These are phyloP conservation scores for Phrynocephalus guinanensis DNA, from an alignment of 2,797 vertebrate genomes.

Conservation along the genomic window DNA sequence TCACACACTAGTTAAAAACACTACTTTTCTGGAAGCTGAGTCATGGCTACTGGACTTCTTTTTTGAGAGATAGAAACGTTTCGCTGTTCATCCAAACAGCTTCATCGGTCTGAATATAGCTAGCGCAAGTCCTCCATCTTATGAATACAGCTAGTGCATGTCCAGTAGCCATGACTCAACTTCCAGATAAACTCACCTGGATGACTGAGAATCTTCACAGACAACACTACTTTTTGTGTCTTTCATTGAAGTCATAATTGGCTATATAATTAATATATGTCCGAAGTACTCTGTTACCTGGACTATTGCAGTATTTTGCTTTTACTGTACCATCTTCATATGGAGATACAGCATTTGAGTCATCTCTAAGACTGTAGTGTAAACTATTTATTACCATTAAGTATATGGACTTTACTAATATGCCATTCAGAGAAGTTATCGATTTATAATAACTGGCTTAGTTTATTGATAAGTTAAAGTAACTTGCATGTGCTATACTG, in stretches of 20 bases:
- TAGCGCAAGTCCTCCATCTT: too few species aligned
- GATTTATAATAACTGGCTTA: neutral
- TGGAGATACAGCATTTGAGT: neutral
- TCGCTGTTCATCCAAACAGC: too few species aligned
- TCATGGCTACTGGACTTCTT: too few species aligned
- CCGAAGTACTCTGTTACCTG: neutral
- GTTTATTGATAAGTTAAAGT: rapidly evolving
- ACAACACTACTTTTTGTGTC: neutral
- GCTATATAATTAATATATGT: neutral
- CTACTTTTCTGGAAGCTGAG: neutral
- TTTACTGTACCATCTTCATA: too few species aligned
- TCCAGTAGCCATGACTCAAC: too few species aligned
- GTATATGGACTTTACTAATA: neutral
- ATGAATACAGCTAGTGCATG: too few species aligned
- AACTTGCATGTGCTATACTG: neutral
- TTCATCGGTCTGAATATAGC: too few species aligned
- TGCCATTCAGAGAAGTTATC: neutral
- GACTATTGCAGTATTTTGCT: neutral
- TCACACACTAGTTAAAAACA: too few species aligned
- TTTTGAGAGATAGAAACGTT: too few species aligned
- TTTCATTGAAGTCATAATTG: neutral
- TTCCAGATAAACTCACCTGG: too few species aligned
- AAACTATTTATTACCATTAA: slow-evolving; percentile 3
- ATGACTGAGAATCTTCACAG: too few species aligned
- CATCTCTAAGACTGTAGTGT: neutral